phyloP scores from a whole-genome alignment of 2,888 invertebrate genomes.

The Dyspetes luteomarginatus region DNA sequence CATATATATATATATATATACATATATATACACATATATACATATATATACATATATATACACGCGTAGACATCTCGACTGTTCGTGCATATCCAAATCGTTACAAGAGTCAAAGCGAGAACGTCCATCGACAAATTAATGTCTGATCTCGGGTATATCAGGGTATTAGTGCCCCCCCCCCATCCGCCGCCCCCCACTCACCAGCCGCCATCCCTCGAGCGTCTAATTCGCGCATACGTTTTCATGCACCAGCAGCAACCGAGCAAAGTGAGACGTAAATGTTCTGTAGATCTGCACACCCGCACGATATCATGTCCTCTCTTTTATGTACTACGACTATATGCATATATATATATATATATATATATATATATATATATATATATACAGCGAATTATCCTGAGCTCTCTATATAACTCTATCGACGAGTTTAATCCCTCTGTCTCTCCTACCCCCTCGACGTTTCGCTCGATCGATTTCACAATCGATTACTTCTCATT shows the following conservation, averaged over 20 bases:
- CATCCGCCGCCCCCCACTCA: neutral
- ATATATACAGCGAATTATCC: neutral
- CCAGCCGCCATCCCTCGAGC: no score
- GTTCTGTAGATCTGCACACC: conserved; percentile 45
- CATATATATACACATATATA: neutral
- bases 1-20: neutral
- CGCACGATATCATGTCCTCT: conserved; percentile 12
- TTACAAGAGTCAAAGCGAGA: conserved; percentile 31
- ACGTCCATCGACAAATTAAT: conserved; percentile 56
- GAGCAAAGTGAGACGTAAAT: conserved; percentile 56
- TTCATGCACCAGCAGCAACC: conserved; percentile 1
- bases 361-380: conserved; percentile 3
- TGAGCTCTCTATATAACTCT: conserved; percentile 37
- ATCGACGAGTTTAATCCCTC: conserved; percentile 51
- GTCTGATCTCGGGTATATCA: conserved; percentile 51
- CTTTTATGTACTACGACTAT: no score
- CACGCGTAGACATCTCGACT: neutral
- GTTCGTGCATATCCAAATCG: conserved; percentile 24
- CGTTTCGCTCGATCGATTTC: conserved; percentile 60
- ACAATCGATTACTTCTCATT: conserved; percentile 56
- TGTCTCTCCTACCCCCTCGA: conserved; percentile 29
- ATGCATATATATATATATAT: no score
- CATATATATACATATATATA: neutral
- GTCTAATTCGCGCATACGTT: conserved; percentile 1
- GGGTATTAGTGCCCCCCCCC: conserved; percentile 38